Percentiles rank a stretch among this genome's conserved stretches.
Evolutionary conservation across 2,113 vertebrate genomes (phyloP).

Genomic region (Enhydra lutris): DNA sequence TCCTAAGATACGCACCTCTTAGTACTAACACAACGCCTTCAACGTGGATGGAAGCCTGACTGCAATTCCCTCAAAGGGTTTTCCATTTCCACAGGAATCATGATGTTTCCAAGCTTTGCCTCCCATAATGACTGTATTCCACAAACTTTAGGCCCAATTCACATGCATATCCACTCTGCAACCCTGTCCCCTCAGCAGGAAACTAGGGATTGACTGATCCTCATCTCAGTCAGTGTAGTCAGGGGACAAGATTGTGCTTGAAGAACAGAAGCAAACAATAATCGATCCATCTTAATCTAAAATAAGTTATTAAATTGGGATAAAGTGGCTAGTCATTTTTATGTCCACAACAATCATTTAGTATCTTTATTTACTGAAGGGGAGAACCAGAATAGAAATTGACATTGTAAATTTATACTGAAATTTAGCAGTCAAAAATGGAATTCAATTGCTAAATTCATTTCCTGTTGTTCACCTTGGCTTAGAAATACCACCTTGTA

Average conservation of each 20-base stretch:
- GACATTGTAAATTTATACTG: neutral
- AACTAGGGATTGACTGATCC: neutral
- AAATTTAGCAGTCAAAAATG: neutral
- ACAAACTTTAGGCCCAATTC: neutral
- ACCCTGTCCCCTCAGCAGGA: neutral
- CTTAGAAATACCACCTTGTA: neutral
- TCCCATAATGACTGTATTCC: neutral
- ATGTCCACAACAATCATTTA: neutral
- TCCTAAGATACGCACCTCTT: neutral
- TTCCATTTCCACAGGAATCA: neutral
- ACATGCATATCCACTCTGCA: neutral
- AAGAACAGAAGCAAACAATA: neutral
- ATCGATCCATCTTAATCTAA: neutral
- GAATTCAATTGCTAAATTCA: neutral
- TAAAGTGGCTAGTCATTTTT: neutral
- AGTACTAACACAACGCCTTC: neutral
- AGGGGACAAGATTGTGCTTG: neutral
- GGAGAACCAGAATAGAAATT: neutral
- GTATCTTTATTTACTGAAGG: constrained; percentile 1
- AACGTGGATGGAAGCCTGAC: neutral
- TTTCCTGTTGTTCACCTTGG: neutral
- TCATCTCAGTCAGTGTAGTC: neutral
- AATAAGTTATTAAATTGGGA: neutral
- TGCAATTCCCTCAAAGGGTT: neutral
- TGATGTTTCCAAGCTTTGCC: neutral